Evolutionary conservation across 2,888 invertebrate species (phyloP), one percentile per base, ranked within the genome.

Genomic region (Lamellibrachia columna): DNA sequence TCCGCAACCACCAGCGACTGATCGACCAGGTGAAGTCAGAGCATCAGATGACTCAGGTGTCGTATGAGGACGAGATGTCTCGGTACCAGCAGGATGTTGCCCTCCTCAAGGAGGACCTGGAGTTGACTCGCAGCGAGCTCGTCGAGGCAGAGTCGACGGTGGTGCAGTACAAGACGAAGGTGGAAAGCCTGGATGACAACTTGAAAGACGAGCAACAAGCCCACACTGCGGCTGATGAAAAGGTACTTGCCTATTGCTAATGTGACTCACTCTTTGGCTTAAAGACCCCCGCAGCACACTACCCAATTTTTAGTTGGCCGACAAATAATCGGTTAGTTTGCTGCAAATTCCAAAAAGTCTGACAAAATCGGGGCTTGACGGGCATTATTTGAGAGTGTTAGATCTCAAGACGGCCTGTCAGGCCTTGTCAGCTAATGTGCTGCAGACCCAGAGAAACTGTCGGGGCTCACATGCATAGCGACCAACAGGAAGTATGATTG

Each of bases 21-120:
- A 94, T 95, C 1, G 96, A 96, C 90, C 95, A 96, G 93, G 94
- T 96, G 93, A 95, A 95, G 93, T 94, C 95, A 7, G 96, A 96
- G 93, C 93, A 96, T 58, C 95, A 95, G 92, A 94, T 95, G 92
- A 94, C 94, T 92, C 94, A 94, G 93, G 94, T 93, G 52, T 94
- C 94, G 2, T 95, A 96, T 93, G 92, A 93, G 53, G 95, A 95
- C 93, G 96, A 96, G 93, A 93, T 95, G n/a, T 93, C 94, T 75
- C 95, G 95, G 22, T 94, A 95, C 92, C 95, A 95, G 92, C 95
- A 95, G 60, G 96, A 96, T 93, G 93, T 95, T 40, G 95, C 94
- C 91, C 92, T 94, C 40, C 93, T 95, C 91, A 93, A 92, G 94
- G 75, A 75, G 92, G 95, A 95, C 92, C 93, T 95, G 52, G 94